These are phyloP conservation scores for Drosophila nannoptera DNA, from an alignment of 1,140 invertebrate species.

Conservation along the genomic window DNA sequence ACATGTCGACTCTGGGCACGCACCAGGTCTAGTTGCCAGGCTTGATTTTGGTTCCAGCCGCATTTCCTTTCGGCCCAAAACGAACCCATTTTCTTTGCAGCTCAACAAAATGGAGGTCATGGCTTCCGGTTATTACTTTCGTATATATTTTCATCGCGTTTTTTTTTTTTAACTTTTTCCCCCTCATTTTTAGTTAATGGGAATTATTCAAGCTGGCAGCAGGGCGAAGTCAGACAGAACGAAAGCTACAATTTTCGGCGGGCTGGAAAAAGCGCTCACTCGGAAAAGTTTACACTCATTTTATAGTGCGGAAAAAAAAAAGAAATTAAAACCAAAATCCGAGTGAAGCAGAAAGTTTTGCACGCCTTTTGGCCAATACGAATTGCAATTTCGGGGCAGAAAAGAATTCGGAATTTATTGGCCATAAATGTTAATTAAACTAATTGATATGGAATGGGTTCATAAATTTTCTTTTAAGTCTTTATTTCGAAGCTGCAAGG, in stretches of 20 bases:
- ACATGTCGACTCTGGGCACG: constrained; percentile 42
- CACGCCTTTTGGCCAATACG: constrained; percentile 10
- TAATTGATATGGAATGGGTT: too few species aligned
- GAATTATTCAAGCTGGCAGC: constrained; percentile 61
- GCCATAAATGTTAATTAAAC: neutral
- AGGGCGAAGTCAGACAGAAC: constrained; percentile 3
- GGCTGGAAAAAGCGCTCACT: constrained; percentile 4
- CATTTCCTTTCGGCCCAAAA: constrained; percentile 49
- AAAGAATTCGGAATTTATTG: neutral
- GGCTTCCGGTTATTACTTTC: constrained; percentile 51
- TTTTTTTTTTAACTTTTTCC: constrained; percentile 14
- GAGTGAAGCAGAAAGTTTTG: constrained; percentile 15
- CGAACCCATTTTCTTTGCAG: constrained; percentile 45
- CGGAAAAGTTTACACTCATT: constrained; percentile 2
- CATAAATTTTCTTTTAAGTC: too few species aligned
- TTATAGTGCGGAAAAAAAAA: constrained; percentile 1
- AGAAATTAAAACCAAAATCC: constrained; percentile 1
- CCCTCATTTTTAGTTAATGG: constrained; percentile 59
- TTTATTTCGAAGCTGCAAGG: too few species aligned
- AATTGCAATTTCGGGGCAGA: neutral
- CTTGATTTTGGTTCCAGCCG: constrained; percentile 60
- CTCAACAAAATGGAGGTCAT: constrained; percentile 35
- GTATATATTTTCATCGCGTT: constrained; percentile 41
- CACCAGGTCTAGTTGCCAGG: constrained; percentile 48
- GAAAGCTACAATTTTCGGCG: neutral